Base-by-base conservation (phyloP, 2,113 vertebrate species). In the Maccullochella peelii region DNA sequence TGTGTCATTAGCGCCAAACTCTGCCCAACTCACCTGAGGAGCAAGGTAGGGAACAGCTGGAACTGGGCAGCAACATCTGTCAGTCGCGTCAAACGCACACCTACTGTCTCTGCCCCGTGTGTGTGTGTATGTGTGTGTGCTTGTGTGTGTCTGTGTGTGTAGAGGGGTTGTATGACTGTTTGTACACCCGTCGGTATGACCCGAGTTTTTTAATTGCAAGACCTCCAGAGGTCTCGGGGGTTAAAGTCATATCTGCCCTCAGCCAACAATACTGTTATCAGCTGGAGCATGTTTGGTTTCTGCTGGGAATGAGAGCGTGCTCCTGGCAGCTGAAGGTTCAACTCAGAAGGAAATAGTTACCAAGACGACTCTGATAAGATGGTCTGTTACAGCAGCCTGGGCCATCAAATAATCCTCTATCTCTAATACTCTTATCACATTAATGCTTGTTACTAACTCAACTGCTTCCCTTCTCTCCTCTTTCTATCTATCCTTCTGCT, bases 41-140 rank as follows among this genome's bases (percentile, higher is more conserved):
- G 74, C 49, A 76, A 83, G 81, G 84, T 79, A 75, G 30, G 27
- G 44, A 93, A 93, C 91, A 93, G 88, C 88, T 95, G 89, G 85
- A 87, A 75, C 10, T 72, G 12, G 80, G 36, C n/a, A n/a, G n/a
- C 57, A 89, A 94, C 93, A 94, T 93, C 94, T 93, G 92, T 80
- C 82, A 63, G 73, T 88, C 47, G 52, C 80, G 80, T 82, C 83
- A 40, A 70, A 82, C 69, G 5, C 77, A 33, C 80, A 74, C 58
- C 66, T 36, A 59, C 74, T 63, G 76, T 83, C 74, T 75, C 72
- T 76, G 18, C 27, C 33, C 61, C 16, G 38, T 74, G 8, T 67
- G 23, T 52, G 68, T 79, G 8, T 71, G 65, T 59, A 44, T 44
- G 8, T 71, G 65, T 59, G 50, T 44, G 59, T 58, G 49, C 74